These are phyloP conservation scores for Chiroxiphia lanceolata DNA, from an alignment of 2,797 vertebrate species.

Conservation along the genomic window DNA sequence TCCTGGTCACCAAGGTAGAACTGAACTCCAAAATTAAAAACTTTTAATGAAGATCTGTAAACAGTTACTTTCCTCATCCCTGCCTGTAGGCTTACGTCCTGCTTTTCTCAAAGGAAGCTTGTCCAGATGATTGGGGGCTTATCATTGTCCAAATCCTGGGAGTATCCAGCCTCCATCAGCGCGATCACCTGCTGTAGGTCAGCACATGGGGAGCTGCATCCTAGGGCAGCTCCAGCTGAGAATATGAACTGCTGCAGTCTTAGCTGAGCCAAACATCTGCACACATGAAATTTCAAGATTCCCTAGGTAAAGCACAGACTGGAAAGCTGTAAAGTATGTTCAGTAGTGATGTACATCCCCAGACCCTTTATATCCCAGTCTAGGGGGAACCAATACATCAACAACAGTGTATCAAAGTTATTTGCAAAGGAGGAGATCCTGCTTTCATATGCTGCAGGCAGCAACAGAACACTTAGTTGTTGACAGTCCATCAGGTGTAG, in stretches of 20 bases:
- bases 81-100: rapidly evolving
- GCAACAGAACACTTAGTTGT: not conserved
- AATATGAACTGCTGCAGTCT: not conserved
- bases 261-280: not conserved
- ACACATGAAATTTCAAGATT: not conserved
- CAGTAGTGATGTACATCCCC: not conserved
- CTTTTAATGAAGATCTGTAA: not conserved
- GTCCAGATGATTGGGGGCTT: not conserved
- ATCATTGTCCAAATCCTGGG: not conserved
- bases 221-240: not conserved
- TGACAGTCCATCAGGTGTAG: not conserved
- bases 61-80: not conserved
- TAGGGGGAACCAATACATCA: not conserved
- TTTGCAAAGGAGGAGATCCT: not conserved
- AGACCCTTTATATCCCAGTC: not conserved
- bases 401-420: not conserved
- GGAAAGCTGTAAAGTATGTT: not conserved
- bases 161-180: not conserved
- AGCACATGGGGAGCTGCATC: not conserved
- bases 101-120: not conserved
- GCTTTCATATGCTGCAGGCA: not conserved
- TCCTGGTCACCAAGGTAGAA: not conserved
- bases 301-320: not conserved
- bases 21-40: not conserved
- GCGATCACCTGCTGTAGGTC: not conserved